Evolutionary conservation across 2,888 invertebrate species (phyloP).

Genomic region (Lucinisca nassula): DNA sequence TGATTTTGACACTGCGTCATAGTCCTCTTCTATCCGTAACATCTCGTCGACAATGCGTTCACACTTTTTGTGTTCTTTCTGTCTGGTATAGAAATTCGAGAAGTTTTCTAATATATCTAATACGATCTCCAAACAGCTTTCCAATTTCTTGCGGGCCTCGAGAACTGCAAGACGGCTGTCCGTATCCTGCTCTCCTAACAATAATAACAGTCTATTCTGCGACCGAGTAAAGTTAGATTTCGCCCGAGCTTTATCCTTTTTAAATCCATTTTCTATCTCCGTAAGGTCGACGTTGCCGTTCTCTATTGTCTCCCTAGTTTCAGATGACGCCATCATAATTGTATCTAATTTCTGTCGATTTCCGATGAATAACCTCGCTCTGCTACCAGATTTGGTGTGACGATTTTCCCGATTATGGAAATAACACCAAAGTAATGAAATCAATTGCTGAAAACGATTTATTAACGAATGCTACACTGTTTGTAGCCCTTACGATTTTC

Average conservation of each 20-base stretch:
- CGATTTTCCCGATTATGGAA: no score
- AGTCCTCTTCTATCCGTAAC: background rate
- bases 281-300: no score
- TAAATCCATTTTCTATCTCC: background rate
- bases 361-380: no score
- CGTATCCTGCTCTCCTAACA: background rate
- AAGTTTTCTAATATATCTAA: background rate
- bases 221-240: conserved; percentile 3
- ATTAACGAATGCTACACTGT: no score
- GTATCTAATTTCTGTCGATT: no score
- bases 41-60: background rate
- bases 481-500: no score
- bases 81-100: background rate
- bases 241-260: background rate
- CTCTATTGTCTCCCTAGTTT: no score
- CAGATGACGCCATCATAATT: no score
- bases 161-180: background rate
- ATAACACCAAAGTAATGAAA: no score
- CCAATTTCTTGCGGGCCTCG: background rate
- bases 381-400: no score
- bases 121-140: background rate
- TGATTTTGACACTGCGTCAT: background rate
- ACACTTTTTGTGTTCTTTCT: background rate
- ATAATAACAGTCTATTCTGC: background rate
- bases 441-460: no score